These are phyloP conservation scores for Ceyx cyanopectus DNA, from an alignment of 2,113 vertebrate genomes.

Conservation along the genomic window DNA sequence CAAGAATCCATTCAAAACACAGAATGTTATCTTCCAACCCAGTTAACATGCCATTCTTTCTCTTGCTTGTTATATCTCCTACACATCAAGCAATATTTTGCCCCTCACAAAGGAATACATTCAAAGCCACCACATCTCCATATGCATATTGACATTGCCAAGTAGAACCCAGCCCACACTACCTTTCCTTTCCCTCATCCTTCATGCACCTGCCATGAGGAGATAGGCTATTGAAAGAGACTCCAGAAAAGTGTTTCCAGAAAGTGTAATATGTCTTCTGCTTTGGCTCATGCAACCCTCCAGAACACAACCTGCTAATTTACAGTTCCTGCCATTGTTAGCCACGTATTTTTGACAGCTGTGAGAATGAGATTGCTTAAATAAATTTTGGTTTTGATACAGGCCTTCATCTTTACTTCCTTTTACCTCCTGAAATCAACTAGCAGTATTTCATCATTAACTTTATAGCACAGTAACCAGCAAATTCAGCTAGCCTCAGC, in stretches of 20 bases:
- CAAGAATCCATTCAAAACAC: conserved; percentile 30
- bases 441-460: not conserved
- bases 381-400: not conserved
- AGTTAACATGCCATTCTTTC: conserved; percentile 32
- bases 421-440: not conserved
- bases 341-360: not conserved
- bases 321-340: not conserved
- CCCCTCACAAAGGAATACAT: not conserved
- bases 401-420: not conserved
- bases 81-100: not conserved
- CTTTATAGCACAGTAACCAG: not conserved
- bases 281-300: not conserved
- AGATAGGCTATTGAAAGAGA: not conserved
- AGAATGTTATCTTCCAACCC: conserved; percentile 50
- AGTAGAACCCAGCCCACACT: not conserved
- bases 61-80: not conserved
- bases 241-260: not conserved
- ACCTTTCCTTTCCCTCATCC: not conserved
- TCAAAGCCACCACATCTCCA: not conserved
- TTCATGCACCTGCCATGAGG: not conserved
- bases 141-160: not conserved
- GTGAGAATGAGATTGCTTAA: not conserved
- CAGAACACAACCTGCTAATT: not conserved
- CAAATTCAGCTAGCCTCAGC: not conserved
- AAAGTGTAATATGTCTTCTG: not conserved